Base-by-base conservation (phyloP, 2,113 vertebrate genomes). In the Recurvirostra avosetta region DNA sequence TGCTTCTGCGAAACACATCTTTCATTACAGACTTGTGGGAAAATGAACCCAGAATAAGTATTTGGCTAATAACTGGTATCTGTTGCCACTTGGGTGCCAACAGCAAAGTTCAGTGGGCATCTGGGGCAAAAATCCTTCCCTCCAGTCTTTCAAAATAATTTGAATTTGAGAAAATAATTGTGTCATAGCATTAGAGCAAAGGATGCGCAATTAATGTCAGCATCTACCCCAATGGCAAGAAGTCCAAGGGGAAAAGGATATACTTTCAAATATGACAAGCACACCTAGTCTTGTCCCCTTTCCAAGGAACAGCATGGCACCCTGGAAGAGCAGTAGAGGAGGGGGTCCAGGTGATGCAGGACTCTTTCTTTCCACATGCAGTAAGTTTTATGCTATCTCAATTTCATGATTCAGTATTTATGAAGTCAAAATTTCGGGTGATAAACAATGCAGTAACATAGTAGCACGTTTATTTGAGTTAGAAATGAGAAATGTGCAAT, bases 401-500 rank as follows among this genome's bases (percentile, higher is more conserved):
- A 5, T 73, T 75, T 79, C 61, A 47, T 38, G 21, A 63, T 83
- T 95, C 58, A 40, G 18, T 81, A 41, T 71, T 67, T 94, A 55
- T 40, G 26, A 88, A 72, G 45, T 70, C 61, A 49, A 65, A 59
- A 83, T 78, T 86, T 83, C 45, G 79, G 25, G 25, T 71, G 56
- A 80, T 56, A 95, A 90, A 94, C 94, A 88, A 92, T 81, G 82
- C 65, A 73, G 7, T 34, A 68, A 40, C 62, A 73, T 59, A 62
- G 50, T 56, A 59, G 55, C 23, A 77, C 4, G 2, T 90, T 80
- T 70, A 41, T 75, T 78, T 77, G 68, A 84, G 40, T 72, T 52
- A 75, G 56, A 78, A 94, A 86, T 81, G 47, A 86, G 67, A 92
- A 94, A 79, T 55, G 23, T 1, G 5, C 34, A 68, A 32, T 41